phyloP scores from a whole-genome alignment of 2,888 invertebrate species.

The Enoplolaimus lenunculus region DNA sequence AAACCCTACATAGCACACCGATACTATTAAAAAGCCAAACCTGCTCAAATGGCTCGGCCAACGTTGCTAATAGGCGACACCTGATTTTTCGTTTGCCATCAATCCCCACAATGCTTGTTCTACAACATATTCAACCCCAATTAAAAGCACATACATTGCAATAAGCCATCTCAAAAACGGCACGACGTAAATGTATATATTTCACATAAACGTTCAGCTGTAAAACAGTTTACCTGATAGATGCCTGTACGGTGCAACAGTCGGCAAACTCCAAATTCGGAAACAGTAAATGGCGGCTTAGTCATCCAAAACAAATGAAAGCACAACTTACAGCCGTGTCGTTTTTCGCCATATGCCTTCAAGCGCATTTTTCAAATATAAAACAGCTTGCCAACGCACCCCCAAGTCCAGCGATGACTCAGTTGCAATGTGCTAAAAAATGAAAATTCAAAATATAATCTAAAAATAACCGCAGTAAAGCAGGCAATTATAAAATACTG shows the following conservation, averaged over 20 bases:
- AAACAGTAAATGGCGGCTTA: too few relatives aligned
- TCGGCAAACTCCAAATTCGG: too few relatives aligned
- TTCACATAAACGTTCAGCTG: too few relatives aligned
- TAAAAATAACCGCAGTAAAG: neutral
- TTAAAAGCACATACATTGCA: too few relatives aligned
- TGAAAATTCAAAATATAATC: neutral
- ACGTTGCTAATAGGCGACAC: neutral
- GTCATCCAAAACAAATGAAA: too few relatives aligned
- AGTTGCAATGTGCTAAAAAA: neutral
- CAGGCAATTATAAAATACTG: too few relatives aligned
- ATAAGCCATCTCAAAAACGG: too few relatives aligned
- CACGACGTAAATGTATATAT: too few relatives aligned
- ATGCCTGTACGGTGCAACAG: too few relatives aligned
- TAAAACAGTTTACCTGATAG: too few relatives aligned
- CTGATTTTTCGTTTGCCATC: neutral
- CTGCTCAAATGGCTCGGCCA: neutral
- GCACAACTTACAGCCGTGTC: conserved; percentile 47
- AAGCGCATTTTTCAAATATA: conserved; percentile 84
- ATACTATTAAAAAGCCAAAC: neutral
- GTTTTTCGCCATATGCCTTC: conserved; percentile 78
- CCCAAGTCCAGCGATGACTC: conserved; percentile 53
- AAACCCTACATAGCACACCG: too few relatives aligned
- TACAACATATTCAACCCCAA: too few relatives aligned
- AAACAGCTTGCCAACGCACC: conserved; percentile 75
- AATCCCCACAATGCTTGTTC: neutral